A percentile compares a stretch with the other conserved stretches of the same genome.
These are phyloP conservation scores for Bathybates hornii DNA, from an alignment of 2,113 vertebrate species.

Conservation along the genomic window DNA sequence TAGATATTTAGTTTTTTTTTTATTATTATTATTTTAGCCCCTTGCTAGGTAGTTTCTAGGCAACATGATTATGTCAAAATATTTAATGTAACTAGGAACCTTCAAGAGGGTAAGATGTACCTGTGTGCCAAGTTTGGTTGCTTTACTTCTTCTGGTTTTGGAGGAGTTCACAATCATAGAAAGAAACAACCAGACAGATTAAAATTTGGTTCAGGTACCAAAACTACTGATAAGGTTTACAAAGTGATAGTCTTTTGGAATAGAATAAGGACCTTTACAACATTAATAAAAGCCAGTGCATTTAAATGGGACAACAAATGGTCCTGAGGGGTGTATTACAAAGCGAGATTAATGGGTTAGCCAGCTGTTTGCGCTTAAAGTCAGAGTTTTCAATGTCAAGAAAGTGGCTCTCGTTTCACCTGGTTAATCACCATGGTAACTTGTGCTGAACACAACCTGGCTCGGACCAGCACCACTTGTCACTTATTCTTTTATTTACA, in stretches of 20 bases:
- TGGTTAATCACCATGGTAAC: background rate
- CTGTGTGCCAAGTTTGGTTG: background rate
- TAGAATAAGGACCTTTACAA: background rate
- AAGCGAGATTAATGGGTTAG: background rate
- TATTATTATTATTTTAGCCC: background rate
- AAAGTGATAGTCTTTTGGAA: background rate
- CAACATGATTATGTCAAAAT: background rate
- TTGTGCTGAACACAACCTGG: background rate
- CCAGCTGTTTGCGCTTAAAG: background rate
- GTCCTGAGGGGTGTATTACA: background rate
- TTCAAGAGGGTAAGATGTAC: background rate
- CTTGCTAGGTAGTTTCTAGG: background rate
- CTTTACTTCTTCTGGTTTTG: background rate
- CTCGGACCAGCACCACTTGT: background rate
- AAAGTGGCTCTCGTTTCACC: background rate
- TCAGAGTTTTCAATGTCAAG: background rate
- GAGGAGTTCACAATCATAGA: background rate
- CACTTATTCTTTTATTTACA: background rate
- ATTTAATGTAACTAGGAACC: background rate
- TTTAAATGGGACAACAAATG: background rate
- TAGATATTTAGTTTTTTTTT: rapidly evolving
- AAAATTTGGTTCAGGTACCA: background rate
- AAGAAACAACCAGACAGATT: background rate
- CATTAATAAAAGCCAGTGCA: background rate
- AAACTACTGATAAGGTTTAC: background rate